A percentile compares a stretch with the other conserved stretches of the same genome.
Conservation (phyloP, 2,797 vertebrate genomes). For the Tamandua tetradactyla region DNA sequence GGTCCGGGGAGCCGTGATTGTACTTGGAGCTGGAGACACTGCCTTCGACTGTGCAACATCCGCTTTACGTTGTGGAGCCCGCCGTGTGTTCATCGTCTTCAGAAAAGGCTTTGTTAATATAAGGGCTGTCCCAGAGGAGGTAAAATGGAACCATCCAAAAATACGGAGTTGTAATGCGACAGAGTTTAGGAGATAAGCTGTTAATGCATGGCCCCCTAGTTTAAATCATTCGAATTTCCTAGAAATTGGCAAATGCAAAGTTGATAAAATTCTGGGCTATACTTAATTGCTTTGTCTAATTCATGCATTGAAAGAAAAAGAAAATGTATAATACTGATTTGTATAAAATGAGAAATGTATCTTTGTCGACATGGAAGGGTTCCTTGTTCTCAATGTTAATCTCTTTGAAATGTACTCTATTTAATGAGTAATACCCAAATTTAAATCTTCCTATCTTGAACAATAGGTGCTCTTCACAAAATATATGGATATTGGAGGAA, state of each 20-base stretch:
- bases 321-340: conserved; percentile 24
- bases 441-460: neutral
- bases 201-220: conserved; percentile 1
- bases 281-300: neutral
- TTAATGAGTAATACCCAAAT: neutral
- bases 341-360: neutral
- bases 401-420: neutral
- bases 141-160: conserved; percentile 81
- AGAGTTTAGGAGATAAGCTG: conserved; percentile 67
- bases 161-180: conserved; percentile 71
- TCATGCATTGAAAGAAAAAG: conserved; percentile 1
- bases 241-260: conserved; percentile 25
- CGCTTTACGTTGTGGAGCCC: conserved; percentile 94
- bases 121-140: conserved; percentile 97
- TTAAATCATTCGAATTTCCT: conserved; percentile 40
- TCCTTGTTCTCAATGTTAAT: conserved; percentile 26
- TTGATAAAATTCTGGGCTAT: neutral
- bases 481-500: neutral
- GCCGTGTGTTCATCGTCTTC: conserved; percentile 92
- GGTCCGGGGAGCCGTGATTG: conserved; percentile 91
- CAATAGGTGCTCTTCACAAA: neutral
- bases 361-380: neutral
- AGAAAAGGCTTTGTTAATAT: conserved; percentile 96
- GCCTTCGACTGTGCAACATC: conserved; percentile 98
- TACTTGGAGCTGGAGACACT: conserved; percentile 96